Evolutionary conservation across 2,797 vertebrate species (phyloP).

Genomic region (Pteronotus mesoamericanus): DNA sequence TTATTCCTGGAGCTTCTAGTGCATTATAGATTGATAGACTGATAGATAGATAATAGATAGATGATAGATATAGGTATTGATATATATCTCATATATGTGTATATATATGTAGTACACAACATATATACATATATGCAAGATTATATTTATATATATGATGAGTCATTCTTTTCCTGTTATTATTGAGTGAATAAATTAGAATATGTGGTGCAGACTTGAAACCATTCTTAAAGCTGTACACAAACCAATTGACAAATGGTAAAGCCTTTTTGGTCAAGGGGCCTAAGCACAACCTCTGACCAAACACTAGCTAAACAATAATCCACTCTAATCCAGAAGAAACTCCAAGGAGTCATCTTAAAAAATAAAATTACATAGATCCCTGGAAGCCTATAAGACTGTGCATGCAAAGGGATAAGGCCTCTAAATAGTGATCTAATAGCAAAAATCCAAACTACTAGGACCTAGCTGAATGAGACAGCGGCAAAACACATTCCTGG

Average conservation of each 20-base stretch:
- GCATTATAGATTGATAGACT: too few relatives aligned
- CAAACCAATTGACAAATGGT: background rate
- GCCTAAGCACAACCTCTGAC: background rate
- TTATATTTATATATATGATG: too few relatives aligned
- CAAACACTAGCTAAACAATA: background rate
- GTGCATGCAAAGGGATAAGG: background rate
- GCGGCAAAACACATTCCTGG: background rate
- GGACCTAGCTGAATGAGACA: background rate
- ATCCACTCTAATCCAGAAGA: background rate
- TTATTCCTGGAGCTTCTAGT: background rate
- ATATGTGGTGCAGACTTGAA: background rate
- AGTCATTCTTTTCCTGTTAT: background rate
- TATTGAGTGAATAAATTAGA: background rate
- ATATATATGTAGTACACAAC: background rate
- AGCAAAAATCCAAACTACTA: background rate
- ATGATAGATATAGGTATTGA: background rate
- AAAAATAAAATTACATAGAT: background rate
- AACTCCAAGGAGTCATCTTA: background rate
- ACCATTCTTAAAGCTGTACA: background rate
- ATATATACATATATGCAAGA: background rate
- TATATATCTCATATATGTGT: background rate
- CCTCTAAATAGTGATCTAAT: background rate
- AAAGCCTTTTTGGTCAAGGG: background rate
- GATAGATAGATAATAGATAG: too few relatives aligned
- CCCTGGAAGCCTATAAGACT: background rate